A percentile compares a stretch with the other conserved stretches of the same genome.
Evolutionary conservation across 2,797 vertebrate genomes (phyloP).

Genomic region (Clarias laeviceps): DNA sequence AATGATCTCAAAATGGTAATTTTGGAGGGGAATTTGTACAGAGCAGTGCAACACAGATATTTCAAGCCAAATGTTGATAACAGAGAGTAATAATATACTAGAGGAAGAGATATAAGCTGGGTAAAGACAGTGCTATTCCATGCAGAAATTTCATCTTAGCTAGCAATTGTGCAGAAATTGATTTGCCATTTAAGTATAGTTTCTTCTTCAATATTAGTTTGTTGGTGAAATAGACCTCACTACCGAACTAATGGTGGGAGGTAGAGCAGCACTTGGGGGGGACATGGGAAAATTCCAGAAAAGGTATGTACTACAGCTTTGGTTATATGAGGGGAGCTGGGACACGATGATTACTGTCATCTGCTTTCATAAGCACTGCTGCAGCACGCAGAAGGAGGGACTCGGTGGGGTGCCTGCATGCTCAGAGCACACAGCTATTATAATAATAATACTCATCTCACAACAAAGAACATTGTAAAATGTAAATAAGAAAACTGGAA

Average conservation of each 20-base stretch:
- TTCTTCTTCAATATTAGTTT: conserved; percentile 10
- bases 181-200: conserved; percentile 20
- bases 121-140: conserved; percentile 5
- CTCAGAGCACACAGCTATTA: conserved; percentile 16
- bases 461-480: not conserved
- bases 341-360: conserved; percentile 52
- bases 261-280: conserved; percentile 4
- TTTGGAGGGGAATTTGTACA: conserved; percentile 26
- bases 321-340: conserved; percentile 15
- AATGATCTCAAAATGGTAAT: conserved; percentile 12
- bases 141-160: not conserved
- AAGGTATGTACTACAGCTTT: conserved; percentile 24
- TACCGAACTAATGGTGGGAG: conserved; percentile 29
- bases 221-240: conserved; percentile 14
- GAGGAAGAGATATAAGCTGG: not conserved
- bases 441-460: conserved; percentile 20
- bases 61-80: conserved; percentile 28
- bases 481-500: not conserved
- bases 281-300: conserved; percentile 30
- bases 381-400: conserved; percentile 42
- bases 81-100: conserved; percentile 24
- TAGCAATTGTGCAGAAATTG: not conserved
- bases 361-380: conserved; percentile 44
- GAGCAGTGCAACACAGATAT: conserved; percentile 4
- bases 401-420: conserved; percentile 20